Conservation (phyloP, 2,113 vertebrate species). For the Irena cyanogastra region DNA sequence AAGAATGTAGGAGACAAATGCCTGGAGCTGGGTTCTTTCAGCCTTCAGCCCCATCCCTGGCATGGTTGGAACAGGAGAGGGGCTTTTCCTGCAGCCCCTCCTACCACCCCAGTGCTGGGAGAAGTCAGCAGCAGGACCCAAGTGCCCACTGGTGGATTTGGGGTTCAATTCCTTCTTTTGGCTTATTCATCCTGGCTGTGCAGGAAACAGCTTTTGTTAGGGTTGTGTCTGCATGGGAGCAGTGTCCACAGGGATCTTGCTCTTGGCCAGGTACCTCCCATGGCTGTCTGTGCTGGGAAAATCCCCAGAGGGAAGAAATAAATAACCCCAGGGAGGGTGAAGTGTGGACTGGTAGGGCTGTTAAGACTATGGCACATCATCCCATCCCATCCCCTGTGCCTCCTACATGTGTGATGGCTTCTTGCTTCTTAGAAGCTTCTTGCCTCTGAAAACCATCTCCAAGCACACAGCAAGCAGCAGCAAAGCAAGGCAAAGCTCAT, state of each 20-base stretch:
- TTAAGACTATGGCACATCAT: neutral
- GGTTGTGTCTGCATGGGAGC: neutral
- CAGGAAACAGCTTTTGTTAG: neutral
- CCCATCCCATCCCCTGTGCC: neutral
- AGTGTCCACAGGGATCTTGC: neutral
- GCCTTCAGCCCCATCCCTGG: neutral
- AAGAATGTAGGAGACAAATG: rapidly evolving
- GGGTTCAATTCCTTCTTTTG: neutral
- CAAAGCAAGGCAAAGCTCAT: neutral
- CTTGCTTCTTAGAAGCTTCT: neutral
- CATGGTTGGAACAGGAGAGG: neutral
- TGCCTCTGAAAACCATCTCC: neutral
- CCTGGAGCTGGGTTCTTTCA: neutral
- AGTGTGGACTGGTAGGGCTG: neutral
- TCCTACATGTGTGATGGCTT: neutral
- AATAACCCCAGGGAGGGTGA: neutral
- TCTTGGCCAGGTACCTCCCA: neutral
- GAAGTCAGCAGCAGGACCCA: neutral
- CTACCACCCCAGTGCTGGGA: neutral
- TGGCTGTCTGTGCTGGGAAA: neutral
- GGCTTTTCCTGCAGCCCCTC: neutral
- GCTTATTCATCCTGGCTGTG: neutral
- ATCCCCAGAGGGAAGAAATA: neutral
- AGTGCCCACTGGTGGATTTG: rapidly evolving
- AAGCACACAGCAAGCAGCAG: neutral